Evolutionary conservation across 1,140 invertebrate genomes (phyloP), one percentile per base, ranked within the genome.

Genomic region (Panagrolaimus sp.): DNA sequence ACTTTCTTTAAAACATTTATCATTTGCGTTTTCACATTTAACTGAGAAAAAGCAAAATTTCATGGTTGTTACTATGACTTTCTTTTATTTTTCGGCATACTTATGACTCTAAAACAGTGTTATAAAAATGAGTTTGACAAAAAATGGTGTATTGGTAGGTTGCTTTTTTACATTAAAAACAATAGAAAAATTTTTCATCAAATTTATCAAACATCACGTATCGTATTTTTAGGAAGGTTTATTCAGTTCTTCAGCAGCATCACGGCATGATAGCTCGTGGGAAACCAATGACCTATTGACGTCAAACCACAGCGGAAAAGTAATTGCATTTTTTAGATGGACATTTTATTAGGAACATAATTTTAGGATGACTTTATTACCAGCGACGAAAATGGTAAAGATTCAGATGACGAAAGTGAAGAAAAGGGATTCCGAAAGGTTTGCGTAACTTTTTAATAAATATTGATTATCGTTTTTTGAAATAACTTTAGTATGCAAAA

Each of bases 401-500:
- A 73, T 17, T 69, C 70, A 17, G 77, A 81, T n/a, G 77, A 77
- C 17, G 79, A 81, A n/a, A 67, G 52, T 2, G 76, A 74, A 44
- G 32, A 65, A 17, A 72, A 65, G 15, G 79, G 78, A 10, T 65
- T 79, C 10, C 65, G 70, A 21, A 79, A 79, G 66, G 76, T 78
- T 64, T 58, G 48, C 12, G 17, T 58, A 28, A 21, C 10, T 58
- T 58, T 21, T 1, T 12, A 58, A 4, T 1, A 7, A 21, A 28
- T 21, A 26, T 28, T 26, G 52, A 48, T 21, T 12, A 12, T 21
- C 12, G 28, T 17, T 24, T 44, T 32, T 38, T 43, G 21, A 17
- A 43, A 17, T 26, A 15, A 21, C 62, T 66, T 52, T 52, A 81
- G 80, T 82, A 82, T 65, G 81, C 81, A 10, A 82, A 82, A 70